Evolutionary conservation across 2,888 invertebrate genomes (phyloP), one percentile per base, ranked within the genome.

Genomic region (Heliconius aoede): DNA sequence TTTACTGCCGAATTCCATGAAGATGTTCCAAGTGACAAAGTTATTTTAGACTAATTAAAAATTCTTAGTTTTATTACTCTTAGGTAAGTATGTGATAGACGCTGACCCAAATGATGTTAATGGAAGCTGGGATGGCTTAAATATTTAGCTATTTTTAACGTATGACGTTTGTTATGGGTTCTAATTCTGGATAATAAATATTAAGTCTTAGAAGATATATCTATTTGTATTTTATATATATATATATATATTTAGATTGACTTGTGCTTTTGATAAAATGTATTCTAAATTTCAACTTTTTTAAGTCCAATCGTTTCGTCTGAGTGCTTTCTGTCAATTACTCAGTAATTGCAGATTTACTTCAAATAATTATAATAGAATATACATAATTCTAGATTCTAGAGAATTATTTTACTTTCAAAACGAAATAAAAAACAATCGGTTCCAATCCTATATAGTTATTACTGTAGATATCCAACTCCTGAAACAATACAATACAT

Each of bases 1-100:
- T 81, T 80, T 78, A 81, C 77, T 80, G 72, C 76, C 76, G 65
- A 67, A 77, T 74, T 40, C 72, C 77, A 69, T 62, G 73, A 61
- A 78, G 69, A 75, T 51, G 55, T 75, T 55, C 11, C 64, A 55
- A 75, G 68, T 51, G 32, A 62, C 72, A 72, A 72, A 60, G 36
- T 60, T 72, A 36, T 24, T 60, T 58, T 26, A 36, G 46, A 60
- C 36, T 60, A 72, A 60, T 72, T 60, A 72, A 72, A 60, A 72
- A 60, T 72, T 60, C 72, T 72, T 40, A 24, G 60, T 26, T 58
- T 40, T 72, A 60, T 60, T 72, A 26, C 60, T 60, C 15, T 26
- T 69, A 55, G 11, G n/a, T n/a, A n/a, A 9, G 21, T 55, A 46
- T 51, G 69, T 46, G 28, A 28, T 30, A 51, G 30, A 5, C 40